Evolutionary conservation across 2,888 invertebrate genomes (phyloP), one percentile per base, ranked within the genome.

Genomic region (Macrophya alboannulata): DNA sequence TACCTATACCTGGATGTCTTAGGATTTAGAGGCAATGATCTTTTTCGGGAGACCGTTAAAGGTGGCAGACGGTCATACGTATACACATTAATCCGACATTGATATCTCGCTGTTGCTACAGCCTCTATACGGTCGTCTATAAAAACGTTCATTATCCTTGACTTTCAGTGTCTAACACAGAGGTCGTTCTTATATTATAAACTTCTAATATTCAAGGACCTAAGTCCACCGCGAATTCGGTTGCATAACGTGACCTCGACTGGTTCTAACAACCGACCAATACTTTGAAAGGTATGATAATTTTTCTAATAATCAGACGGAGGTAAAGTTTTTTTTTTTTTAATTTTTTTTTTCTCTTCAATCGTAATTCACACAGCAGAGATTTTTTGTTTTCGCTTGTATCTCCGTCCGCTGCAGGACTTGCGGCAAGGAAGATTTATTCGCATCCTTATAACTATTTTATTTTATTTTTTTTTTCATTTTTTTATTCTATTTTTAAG

Each of bases 121-220:
- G n/a, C 45, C 45, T 10, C 40, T 45, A 40, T 85, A 79, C 85
- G 45, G 79, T 74, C 71, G 82, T 72, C 43, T 45, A 82, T 25
- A 86, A 51, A 55, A 77, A 55, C 55, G 55, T 86, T 85, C 86
- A 87, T 85, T 88, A 86, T 85, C 90, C 90, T 91, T 90, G 90
- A 90, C 87, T 91, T 90, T 90, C 89, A 85, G 87, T 90, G 90
- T 90, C 91, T 91, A 91, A 92, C 86, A 90, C 79, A 84, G 71
- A 59, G 89, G 89, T 90, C 90, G 89, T 89, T 89, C 88, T 85
- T 85, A 86, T 21, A 81, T 81, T 15, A 6, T 17, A n/a, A n/a
- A 37, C 62, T 62, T 81, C 65, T 81, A 81, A 81, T 25, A 43
- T 81, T 62, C 62, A 65, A 43, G 81, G 62, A 62, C 62, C 43